phyloP scores from a whole-genome alignment of 2,797 vertebrate species.

The Erpetoichthys calabaricus region DNA sequence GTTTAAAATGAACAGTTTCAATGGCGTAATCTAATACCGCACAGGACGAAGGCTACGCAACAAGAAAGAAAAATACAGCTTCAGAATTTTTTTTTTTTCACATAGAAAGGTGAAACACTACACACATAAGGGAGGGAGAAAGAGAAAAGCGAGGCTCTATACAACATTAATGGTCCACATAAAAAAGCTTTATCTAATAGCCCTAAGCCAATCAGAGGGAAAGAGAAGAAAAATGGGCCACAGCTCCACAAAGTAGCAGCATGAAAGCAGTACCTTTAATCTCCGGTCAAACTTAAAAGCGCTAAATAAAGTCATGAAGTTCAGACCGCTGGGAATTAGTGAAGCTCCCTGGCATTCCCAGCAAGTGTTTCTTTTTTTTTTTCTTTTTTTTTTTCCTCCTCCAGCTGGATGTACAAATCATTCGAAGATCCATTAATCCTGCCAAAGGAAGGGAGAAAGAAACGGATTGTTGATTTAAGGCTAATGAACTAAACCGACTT shows the following conservation, averaged over 20 bases:
- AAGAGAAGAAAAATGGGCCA: neutral
- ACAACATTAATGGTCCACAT: no score
- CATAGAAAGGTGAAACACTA: no score
- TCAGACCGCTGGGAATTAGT: constrained; percentile 54
- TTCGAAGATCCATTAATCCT: constrained; percentile 55
- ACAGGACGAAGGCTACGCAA: neutral
- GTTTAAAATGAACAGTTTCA: no score
- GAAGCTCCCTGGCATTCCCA: constrained; percentile 52
- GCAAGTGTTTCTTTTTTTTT: constrained; percentile 37
- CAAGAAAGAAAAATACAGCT: neutral
- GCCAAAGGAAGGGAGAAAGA: constrained; percentile 44
- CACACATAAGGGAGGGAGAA: no score
- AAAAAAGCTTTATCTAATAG: neutral
- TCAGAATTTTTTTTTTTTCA: no score
- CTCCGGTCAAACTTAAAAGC: constrained; percentile 45
- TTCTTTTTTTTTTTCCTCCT: no score
- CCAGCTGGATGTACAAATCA: constrained; percentile 43
- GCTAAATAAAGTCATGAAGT: constrained; percentile 55
- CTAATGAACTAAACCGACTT: constrained; percentile 51
- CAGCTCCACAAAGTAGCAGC: constrained; percentile 19
- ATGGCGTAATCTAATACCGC: neutral
- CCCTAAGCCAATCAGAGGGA: neutral
- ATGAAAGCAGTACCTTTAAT: constrained; percentile 45
- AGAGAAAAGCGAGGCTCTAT: no score
- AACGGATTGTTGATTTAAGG: constrained; percentile 54